These are phyloP conservation scores for Lordiphosa mommai DNA, from an alignment of 1,140 invertebrate genomes.

Conservation along the genomic window DNA sequence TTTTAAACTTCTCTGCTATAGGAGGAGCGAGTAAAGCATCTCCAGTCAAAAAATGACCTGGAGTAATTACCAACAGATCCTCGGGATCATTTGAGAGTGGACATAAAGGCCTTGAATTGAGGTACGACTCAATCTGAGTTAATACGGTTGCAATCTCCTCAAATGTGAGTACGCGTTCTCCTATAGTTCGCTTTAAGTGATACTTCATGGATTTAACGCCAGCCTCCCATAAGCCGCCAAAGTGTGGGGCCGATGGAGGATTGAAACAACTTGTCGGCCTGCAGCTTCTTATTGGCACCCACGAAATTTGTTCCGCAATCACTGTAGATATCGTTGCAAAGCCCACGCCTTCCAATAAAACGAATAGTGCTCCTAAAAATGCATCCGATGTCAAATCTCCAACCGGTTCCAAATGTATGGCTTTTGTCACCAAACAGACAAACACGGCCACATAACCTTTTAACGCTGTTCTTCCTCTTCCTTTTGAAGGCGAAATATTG, in stretches of 20 bases:
- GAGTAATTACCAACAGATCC: background rate
- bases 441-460: too few species aligned
- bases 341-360: background rate
- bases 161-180: background rate
- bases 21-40: background rate
- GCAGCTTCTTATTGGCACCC: too few species aligned
- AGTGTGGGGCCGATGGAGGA: background rate
- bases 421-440: too few species aligned
- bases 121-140: background rate
- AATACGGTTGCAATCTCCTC: background rate
- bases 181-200: background rate
- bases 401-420: background rate
- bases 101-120: background rate
- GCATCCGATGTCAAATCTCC: background rate
- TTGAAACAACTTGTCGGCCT: background rate
- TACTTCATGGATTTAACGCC: too few species aligned
- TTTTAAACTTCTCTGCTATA: too few species aligned
- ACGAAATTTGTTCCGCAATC: too few species aligned
- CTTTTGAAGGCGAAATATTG: background rate
- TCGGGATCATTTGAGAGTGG: background rate
- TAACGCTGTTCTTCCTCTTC: background rate
- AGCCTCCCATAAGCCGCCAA: too few species aligned
- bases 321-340: background rate
- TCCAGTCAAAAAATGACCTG: background rate
- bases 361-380: background rate